phyloP scores from a whole-genome alignment of 2,888 invertebrate species.

The Oscheius sp. region DNA sequence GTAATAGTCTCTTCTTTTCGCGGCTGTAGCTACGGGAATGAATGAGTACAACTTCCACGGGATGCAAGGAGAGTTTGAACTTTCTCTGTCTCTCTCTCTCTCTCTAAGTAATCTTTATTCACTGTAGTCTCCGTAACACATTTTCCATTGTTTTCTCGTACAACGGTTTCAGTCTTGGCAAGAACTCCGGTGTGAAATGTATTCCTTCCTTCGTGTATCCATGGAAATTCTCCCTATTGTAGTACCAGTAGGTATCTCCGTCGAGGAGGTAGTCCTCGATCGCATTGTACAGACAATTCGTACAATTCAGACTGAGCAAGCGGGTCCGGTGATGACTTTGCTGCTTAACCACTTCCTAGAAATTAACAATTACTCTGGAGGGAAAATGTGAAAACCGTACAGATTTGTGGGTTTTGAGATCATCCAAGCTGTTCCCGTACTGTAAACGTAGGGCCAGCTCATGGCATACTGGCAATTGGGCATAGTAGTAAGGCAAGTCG shows the following conservation, averaged over 20 bases:
- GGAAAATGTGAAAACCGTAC: background rate
- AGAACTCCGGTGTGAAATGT: slow-evolving; percentile 31
- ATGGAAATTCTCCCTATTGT: slow-evolving; percentile 10
- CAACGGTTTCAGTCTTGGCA: slow-evolving; percentile 9
- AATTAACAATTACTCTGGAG: background rate
- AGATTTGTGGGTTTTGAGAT: background rate
- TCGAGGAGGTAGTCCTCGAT: slow-evolving; percentile 3
- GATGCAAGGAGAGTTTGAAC: no score
- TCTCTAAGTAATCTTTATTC: no score
- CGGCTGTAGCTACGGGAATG: slow-evolving; percentile 7
- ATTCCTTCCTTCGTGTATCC: slow-evolving; percentile 20
- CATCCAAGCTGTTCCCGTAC: background rate
- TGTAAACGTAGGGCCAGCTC: slow-evolving; percentile 1
- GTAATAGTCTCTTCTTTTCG: background rate
- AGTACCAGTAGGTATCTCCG: slow-evolving; percentile 11
- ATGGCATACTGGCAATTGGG: background rate
- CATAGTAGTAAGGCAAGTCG: slow-evolving; percentile 24
- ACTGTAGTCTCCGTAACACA: background rate
- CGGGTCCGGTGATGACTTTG: slow-evolving; percentile 11
- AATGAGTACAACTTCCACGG: no score
- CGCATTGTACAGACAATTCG: background rate
- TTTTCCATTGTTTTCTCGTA: slow-evolving; percentile 18
- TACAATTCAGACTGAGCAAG: slow-evolving; percentile 18
- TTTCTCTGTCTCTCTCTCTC: no score
- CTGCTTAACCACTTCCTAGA: slow-evolving; percentile 9